Percentiles rank a stretch among this genome's conserved stretches.
These are phyloP conservation scores for Idaea biselata DNA, from an alignment of 2,888 invertebrate species.

Conservation along the genomic window DNA sequence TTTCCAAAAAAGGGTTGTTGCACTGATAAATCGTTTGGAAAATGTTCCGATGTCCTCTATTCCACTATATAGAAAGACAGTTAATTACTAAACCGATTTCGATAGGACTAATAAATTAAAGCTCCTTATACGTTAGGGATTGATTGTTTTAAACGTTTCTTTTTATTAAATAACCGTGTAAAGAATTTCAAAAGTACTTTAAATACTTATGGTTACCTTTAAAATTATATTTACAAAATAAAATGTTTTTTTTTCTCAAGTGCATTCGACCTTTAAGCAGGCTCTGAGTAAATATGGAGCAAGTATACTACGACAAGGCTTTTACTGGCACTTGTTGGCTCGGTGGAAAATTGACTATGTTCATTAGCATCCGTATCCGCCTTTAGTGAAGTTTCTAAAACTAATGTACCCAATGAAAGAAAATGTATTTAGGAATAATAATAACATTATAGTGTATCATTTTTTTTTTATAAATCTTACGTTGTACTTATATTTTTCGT, in stretches of 20 bases:
- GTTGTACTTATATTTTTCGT: not conserved
- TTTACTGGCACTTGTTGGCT: no score
- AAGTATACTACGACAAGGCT: not conserved
- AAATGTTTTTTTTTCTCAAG: not conserved
- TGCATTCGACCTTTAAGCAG: not conserved
- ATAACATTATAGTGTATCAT: no score
- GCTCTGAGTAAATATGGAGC: not conserved
- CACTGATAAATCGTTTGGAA: not conserved
- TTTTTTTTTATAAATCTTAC: not conserved
- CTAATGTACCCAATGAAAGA: no score
- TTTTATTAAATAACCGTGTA: conserved; percentile 13
- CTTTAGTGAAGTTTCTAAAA: no score
- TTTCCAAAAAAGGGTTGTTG: not conserved
- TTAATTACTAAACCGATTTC: not conserved
- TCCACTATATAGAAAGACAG: not conserved
- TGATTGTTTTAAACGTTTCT: not conserved
- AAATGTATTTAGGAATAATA: no score
- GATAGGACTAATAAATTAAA: not conserved
- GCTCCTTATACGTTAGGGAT: no score
- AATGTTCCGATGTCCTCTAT: not conserved
- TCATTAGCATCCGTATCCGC: no score
- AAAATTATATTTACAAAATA: conserved; percentile 15
- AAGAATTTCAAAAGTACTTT: conserved; percentile 20
- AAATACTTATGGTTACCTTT: conserved; percentile 1
- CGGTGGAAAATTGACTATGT: no score